Evolutionary conservation across 2,888 invertebrate species (phyloP), one percentile per base, ranked within the genome.

Genomic region (Nemotelus nigrinus): DNA sequence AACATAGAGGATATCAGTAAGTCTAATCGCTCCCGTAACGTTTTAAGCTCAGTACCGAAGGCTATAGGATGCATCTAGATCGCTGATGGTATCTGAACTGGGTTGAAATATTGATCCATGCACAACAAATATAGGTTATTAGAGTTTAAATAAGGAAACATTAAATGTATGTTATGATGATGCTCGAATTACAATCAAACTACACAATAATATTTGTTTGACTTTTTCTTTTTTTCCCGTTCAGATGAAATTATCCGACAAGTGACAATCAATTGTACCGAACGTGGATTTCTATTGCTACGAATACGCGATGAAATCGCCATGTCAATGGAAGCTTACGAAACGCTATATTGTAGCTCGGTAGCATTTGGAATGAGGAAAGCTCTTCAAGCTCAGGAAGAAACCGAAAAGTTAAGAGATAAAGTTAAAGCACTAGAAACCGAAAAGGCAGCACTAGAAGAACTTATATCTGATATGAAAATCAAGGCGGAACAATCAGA

Each of bases 351-450:
- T 84, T 98, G 98, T 86, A 98, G 98, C 87, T 97, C 98, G 76
- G 96, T 98, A 74, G 98, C 98, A 0, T 99, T 98, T 85, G 98
- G 98, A 45, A 96, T 99, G 93, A 91, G 98, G 80, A 99, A 99
- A 89, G 97, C 98, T n/a, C 88, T 99, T 77, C 95, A 96, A 88
- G 93, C 93, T 82, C 84, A 87, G 77, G 87, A 87, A 80, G 87
- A 96, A 39, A 96, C 96, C 85, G 93, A 94, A 79, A 93, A 94
- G 85, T 88, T 94, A 55, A 91, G 94, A 84, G 91, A 92, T 74
- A 91, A 92, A 84, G 93, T 95, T 0, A 92, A 93, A 68, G 89
- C 90, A 75, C 86, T 96, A 78, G 91, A 92, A 84, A 84, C 88
- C 0, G 87, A 87, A 48, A 86, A 86, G 65, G 84, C 85, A 75